Base-by-base conservation (phyloP, 2,113 vertebrate genomes). In the Amphilophus citrinellus region DNA sequence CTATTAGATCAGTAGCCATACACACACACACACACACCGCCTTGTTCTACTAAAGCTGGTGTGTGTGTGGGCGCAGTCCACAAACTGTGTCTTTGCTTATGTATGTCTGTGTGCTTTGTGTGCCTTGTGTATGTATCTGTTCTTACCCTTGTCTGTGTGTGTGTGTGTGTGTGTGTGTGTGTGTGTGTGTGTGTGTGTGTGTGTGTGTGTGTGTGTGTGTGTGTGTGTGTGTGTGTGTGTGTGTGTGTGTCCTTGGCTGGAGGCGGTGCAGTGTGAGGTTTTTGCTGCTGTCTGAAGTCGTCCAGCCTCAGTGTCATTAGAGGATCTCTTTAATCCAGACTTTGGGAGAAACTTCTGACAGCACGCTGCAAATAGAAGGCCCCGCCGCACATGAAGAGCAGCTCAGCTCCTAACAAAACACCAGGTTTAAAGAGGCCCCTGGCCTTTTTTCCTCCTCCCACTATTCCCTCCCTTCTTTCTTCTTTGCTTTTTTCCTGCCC, bases 271-370 rank as follows among this genome's bases (percentile, higher is more conserved):
- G 76, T 89, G 88, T 92, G 91, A 91, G 91, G 93, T 93, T 94
- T 94, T 87, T 56, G 57, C 88, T 91, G 85, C 88, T 88, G 91
- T 93, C 91, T 91, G 90, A 95, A 90, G 93, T 93, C 84, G 91
- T 92, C 91, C 91, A 94, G 93, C 91, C 91, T 95, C 88, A 91
- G 90, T 93, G 94, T 95, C 93, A 95, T 96, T 96, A 95, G 95
- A 94, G 92, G 93, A 95, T 94, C 94, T 94, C 95, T 95, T 96
- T 96, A 95, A 95, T 95, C 94, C 94, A 92, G 90, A 91, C 80
- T 89, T 94, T 94, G 92, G 91, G 92, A 96, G 91, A 94, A 94
- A 92, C 89, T 93, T 96, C 86, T 95, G 91, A 95, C 92, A 92
- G 91, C 90, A 92, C 89, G 91, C 94, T 91, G 86, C 95, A 95